Evolutionary conservation across 2,888 invertebrate species (phyloP).

Genomic region (Plusia festucae): DNA sequence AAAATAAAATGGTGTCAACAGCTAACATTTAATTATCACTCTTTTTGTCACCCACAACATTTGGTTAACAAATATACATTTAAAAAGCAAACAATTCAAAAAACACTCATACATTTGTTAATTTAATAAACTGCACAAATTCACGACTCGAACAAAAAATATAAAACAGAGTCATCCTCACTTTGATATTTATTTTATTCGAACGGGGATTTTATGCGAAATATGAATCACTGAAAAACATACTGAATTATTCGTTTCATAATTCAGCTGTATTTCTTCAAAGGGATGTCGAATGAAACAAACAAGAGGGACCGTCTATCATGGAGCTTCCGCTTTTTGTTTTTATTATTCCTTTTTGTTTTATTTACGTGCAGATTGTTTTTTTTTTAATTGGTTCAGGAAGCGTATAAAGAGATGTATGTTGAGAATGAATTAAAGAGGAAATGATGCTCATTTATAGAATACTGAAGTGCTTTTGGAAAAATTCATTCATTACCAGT

Average conservation of each 20-base stretch:
- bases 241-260: conserved; percentile 56
- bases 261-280: conserved; percentile 59
- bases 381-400: conserved; percentile 13
- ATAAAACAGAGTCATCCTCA: conserved; percentile 28
- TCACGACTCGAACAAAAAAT: conserved; percentile 28
- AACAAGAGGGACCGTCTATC: conserved; percentile 50
- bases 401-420: neutral
- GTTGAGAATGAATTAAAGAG: neutral
- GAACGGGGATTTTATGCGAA: conserved; percentile 47
- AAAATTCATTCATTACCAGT: neutral
- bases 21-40: conserved; percentile 3
- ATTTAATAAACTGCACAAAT: conserved; percentile 43
- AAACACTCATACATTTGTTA: conserved; percentile 38
- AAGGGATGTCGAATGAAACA: conserved; percentile 60
- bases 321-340: conserved; percentile 25
- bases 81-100: conserved; percentile 26
- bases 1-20: conserved; percentile 13
- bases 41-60: conserved; percentile 22
- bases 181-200: conserved; percentile 58
- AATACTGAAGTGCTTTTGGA: neutral
- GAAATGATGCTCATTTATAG: neutral
- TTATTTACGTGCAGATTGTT: conserved; percentile 20
- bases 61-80: conserved; percentile 34
- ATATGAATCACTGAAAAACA: conserved; percentile 55
- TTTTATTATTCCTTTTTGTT: conserved; percentile 26